Conservation (phyloP, 2,888 invertebrate genomes). For the Augiades crinisus region DNA sequence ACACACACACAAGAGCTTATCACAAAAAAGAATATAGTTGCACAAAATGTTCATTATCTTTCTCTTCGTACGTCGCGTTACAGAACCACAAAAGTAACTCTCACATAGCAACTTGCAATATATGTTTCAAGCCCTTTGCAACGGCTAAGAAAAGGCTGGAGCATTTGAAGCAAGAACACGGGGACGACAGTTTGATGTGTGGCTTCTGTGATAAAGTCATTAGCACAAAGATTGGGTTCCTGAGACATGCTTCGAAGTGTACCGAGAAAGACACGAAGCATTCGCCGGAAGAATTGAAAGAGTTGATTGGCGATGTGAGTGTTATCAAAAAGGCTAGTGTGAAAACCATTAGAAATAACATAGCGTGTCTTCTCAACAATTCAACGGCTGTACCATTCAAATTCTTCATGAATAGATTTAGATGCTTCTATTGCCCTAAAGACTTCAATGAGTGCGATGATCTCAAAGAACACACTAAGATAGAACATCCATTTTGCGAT, state of each 20-base stretch:
- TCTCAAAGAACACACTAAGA: conserved; percentile 37
- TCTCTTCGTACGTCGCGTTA: conserved; percentile 41
- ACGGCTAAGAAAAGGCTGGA: conserved; percentile 47
- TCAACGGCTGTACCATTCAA: conserved; percentile 47
- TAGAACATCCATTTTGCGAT: conserved; percentile 34
- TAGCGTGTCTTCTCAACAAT: conserved; percentile 39
- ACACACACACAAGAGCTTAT: conserved; percentile 47
- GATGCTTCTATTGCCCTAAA: conserved; percentile 46
- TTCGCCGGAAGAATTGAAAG: conserved; percentile 37
- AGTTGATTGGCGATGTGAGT: conserved; percentile 4
- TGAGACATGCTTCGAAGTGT: conserved; percentile 48
- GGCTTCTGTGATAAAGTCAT: conserved; percentile 54
- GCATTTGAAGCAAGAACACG: conserved; percentile 59
- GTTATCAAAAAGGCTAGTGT: conserved; percentile 41
- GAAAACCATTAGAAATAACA: conserved; percentile 47
- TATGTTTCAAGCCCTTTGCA: conserved; percentile 56
- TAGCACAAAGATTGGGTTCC: conserved; percentile 52
- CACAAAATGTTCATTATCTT: conserved; percentile 45
- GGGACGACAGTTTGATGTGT: conserved; percentile 45
- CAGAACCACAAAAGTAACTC: conserved; percentile 50
- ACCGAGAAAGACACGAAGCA: conserved; percentile 26
- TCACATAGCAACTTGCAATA: conserved; percentile 56
- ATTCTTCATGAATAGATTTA: conserved; percentile 44
- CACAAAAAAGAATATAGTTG: conserved; percentile 54
- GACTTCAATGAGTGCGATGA: conserved; percentile 39